Conservation (phyloP, 2,888 invertebrate genomes). For the Exocentrus adspersus region DNA sequence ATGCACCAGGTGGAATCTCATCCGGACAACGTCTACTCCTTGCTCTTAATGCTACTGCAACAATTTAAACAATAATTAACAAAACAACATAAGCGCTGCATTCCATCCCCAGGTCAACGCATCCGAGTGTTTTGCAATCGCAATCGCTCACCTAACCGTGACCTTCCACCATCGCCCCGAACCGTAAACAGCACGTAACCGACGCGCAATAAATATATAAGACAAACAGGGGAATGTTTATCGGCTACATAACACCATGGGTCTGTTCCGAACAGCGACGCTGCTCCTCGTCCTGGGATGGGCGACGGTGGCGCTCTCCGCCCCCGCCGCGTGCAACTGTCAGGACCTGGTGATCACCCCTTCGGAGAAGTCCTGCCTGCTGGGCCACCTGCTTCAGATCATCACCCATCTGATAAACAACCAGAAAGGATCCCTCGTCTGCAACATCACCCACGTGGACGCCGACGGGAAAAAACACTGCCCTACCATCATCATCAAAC, state of each 20-base stretch:
- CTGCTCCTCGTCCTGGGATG: slow-evolving; percentile 28
- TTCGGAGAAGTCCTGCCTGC: slow-evolving; percentile 50
- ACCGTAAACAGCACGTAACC: slow-evolving; percentile 1
- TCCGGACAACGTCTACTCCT: too few relatives aligned
- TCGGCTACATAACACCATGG: background rate
- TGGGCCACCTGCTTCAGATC: slow-evolving; percentile 52
- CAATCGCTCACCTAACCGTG: slow-evolving; percentile 20
- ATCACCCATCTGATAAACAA: slow-evolving; percentile 49
- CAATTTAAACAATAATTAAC: too few relatives aligned
- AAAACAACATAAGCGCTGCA: too few relatives aligned
- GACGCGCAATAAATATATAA: background rate
- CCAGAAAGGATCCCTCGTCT: slow-evolving; percentile 30
- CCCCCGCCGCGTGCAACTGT: slow-evolving; percentile 40
- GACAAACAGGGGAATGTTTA: slow-evolving; percentile 21
- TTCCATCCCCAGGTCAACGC: slow-evolving; percentile 25
- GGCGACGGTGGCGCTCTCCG: slow-evolving; percentile 27
- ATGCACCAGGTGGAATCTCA: too few relatives aligned
- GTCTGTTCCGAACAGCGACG: background rate
- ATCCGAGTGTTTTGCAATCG: slow-evolving; percentile 22
- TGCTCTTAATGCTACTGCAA: too few relatives aligned
- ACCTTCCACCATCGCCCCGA: slow-evolving; percentile 1
- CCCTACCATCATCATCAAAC: background rate
- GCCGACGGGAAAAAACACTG: background rate
- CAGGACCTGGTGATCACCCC: slow-evolving; percentile 38
- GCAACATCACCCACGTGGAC: background rate